phyloP scores from a whole-genome alignment of 2,888 invertebrate genomes.

The Eurytoma californica region DNA sequence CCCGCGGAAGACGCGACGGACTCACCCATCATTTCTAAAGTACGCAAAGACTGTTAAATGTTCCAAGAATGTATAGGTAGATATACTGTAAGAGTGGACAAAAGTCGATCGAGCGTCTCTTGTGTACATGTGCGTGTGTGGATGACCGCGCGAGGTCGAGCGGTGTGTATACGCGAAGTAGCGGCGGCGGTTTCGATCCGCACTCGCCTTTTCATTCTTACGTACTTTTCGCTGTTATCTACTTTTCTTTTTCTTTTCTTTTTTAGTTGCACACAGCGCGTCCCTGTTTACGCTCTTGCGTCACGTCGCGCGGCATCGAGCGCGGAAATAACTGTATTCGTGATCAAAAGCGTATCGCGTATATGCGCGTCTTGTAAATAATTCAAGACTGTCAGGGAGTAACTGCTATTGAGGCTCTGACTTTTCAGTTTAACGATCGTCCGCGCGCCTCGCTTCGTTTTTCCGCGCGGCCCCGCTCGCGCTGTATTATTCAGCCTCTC shows the following conservation, averaged over 20 bases:
- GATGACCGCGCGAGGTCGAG: background rate
- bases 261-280: no score
- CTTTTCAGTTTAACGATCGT: background rate
- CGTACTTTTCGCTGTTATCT: no score
- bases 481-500: constrained; percentile 6
- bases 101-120: constrained; percentile 44
- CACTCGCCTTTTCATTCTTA: no score
- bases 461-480: background rate
- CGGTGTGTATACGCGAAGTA: background rate
- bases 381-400: constrained; percentile 35
- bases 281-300: no score
- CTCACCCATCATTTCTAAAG: constrained; percentile 59
- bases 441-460: background rate
- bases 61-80: constrained; percentile 66
- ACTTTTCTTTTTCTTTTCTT: no score
- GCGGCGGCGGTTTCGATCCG: background rate
- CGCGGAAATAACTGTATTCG: constrained; percentile 7
- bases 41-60: constrained; percentile 68
- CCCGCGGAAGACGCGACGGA: constrained; percentile 3
- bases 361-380: constrained; percentile 32
- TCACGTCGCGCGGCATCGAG: background rate
- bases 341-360: background rate
- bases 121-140: background rate
- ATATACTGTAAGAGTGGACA: constrained; percentile 57
- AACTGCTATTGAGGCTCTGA: constrained; percentile 12